Conservation (phyloP, 2,113 vertebrate species). For the Athene noctua region DNA sequence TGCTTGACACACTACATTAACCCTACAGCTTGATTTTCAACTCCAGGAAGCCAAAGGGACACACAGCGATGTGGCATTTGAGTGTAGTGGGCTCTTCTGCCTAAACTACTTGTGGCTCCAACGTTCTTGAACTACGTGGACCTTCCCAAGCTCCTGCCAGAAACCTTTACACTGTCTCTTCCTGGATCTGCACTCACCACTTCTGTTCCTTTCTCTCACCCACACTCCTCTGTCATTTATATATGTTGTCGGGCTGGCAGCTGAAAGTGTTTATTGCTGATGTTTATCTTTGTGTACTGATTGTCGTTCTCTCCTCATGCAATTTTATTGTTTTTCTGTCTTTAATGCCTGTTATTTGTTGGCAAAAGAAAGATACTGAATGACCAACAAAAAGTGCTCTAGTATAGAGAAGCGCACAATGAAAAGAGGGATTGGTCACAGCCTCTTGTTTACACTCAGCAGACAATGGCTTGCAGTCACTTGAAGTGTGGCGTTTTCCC, state of each 20-base stretch:
- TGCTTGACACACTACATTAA: not conserved
- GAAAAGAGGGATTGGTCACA: not conserved
- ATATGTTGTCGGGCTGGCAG: not conserved
- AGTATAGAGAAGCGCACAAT: rapidly evolving
- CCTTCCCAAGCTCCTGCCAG: not conserved
- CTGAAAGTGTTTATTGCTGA: slow-evolving; percentile 19
- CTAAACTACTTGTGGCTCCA: not conserved
- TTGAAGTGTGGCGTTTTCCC: not conserved
- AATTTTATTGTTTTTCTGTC: slow-evolving; percentile 19
- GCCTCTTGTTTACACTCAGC: not conserved
- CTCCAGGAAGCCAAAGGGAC: not conserved
- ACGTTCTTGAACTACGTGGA: not conserved
- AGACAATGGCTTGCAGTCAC: not conserved
- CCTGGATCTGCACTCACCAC: not conserved
- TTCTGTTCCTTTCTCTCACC: not conserved
- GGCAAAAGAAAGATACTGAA: not conserved
- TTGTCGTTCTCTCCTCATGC: not conserved
- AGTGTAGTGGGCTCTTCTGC: not conserved
- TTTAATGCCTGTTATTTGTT: not conserved
- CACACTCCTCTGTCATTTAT: not conserved
- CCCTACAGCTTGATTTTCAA: not conserved
- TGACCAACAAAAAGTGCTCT: not conserved
- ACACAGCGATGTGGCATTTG: not conserved
- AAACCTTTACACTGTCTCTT: not conserved
- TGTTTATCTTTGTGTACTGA: slow-evolving; percentile 3